These are phyloP conservation scores for Phoebastria nigripes DNA, from an alignment of 2,797 vertebrate genomes.

Conservation along the genomic window DNA sequence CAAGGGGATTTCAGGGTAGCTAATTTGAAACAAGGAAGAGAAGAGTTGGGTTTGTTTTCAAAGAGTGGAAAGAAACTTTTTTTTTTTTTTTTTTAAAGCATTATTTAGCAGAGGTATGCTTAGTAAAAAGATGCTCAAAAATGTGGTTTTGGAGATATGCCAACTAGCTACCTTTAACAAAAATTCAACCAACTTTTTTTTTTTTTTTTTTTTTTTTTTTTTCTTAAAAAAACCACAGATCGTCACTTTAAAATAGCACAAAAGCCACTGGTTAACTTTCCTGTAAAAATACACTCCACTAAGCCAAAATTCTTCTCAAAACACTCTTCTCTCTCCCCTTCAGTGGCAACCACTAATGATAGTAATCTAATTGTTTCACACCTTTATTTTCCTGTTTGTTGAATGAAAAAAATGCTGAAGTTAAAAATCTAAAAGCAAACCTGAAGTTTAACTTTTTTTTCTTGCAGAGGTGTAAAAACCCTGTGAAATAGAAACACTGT, in stretches of 20 bases:
- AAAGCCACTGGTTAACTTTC: not conserved
- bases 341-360: not conserved
- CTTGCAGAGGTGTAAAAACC: not conserved
- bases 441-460: not conserved
- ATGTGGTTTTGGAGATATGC: not conserved
- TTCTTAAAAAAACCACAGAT: not conserved
- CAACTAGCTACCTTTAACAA: not conserved
- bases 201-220: not conserved
- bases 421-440: not conserved
- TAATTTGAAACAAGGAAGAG: not conserved
- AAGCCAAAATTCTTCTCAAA: not conserved
- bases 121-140: not conserved
- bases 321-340: not conserved
- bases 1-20: not conserved
- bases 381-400: not conserved
- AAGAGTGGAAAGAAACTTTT: not conserved
- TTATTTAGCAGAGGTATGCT: not conserved
- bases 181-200: not conserved
- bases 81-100: not conserved
- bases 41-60: not conserved
- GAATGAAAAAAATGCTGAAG: not conserved
- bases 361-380: not conserved
- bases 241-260: not conserved
- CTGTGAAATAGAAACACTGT: not conserved
- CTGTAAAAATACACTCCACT: not conserved